phyloP scores from a whole-genome alignment of 1,140 invertebrate species.

The Drosophila pallidifrons region DNA sequence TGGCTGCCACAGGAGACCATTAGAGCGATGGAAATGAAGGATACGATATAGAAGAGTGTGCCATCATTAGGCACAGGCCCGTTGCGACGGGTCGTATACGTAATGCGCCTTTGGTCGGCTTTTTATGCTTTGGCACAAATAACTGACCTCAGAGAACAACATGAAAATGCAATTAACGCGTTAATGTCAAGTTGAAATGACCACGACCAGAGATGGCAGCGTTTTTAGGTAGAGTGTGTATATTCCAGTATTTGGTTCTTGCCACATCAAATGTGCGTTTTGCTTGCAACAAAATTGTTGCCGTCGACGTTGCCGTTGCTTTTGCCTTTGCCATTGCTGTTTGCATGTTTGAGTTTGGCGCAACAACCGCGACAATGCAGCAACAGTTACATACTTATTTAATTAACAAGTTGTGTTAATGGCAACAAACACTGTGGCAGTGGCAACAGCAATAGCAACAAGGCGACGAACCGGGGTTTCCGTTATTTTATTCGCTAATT shows the following conservation, averaged over 20 bases:
- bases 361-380: slow-evolving; percentile 15
- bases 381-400: slow-evolving; percentile 58
- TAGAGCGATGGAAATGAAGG: slow-evolving; percentile 12
- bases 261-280: slow-evolving; percentile 21
- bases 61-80: slow-evolving; percentile 58
- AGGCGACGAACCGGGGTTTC: slow-evolving; percentile 10
- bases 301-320: too few relatives aligned
- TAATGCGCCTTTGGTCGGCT: slow-evolving; percentile 17
- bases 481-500: slow-evolving; percentile 67
- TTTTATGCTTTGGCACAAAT: slow-evolving; percentile 37
- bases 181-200: slow-evolving; percentile 76
- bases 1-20: background rate
- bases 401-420: slow-evolving; percentile 70
- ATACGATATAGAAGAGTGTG: slow-evolving; percentile 21
- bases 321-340: background rate
- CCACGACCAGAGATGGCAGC: slow-evolving; percentile 25
- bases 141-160: slow-evolving; percentile 66
- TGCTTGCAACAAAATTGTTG: slow-evolving; percentile 7
- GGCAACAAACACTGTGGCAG: slow-evolving; percentile 4
- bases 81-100: slow-evolving; percentile 29
- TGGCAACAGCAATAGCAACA: background rate
- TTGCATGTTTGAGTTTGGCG: slow-evolving; percentile 11
- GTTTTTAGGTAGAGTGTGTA: background rate
- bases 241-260: background rate
- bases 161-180: slow-evolving; percentile 82